Percentiles rank a stretch among this genome's conserved stretches.
Evolutionary conservation across 2,797 vertebrate genomes (phyloP).

Genomic region (Chelmon rostratus): DNA sequence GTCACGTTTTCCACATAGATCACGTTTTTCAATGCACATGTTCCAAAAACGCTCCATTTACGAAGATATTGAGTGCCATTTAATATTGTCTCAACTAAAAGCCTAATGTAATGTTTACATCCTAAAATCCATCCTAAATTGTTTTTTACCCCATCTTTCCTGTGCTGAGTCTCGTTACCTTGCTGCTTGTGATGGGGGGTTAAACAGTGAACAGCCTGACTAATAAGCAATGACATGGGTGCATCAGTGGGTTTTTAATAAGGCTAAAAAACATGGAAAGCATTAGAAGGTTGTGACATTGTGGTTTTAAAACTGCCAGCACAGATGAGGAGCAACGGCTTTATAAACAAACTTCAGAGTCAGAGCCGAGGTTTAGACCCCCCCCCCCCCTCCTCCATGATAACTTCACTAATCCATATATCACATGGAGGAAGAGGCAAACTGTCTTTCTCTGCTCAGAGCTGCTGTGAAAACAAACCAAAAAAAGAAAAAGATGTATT

Average conservation of each 20-base stretch:
- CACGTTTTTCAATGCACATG: not conserved
- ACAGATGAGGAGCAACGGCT: not conserved
- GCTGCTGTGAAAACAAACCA: not conserved
- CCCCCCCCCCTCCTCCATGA: not conserved
- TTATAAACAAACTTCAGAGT: conserved; percentile 18
- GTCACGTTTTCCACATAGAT: not conserved
- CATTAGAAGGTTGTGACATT: not conserved
- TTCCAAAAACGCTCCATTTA: not conserved
- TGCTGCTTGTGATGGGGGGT: not conserved
- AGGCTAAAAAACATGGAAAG: not conserved
- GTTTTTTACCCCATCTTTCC: not conserved
- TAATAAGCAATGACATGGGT: not conserved
- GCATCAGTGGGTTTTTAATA: not conserved
- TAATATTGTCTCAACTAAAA: not conserved
- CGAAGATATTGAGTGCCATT: not conserved
- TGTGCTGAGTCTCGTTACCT: not conserved
- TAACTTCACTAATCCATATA: conserved; percentile 16
- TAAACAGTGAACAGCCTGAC: not conserved
- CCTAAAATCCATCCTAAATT: not conserved
- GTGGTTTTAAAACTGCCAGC: conserved; percentile 5
- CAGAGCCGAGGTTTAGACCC: conserved; percentile 15
- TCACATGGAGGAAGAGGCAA: conserved; percentile 16
- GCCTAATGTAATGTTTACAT: not conserved
- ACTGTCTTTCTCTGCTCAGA: not conserved
- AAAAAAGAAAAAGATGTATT: conserved; percentile 23